Conservation (phyloP, 2,797 vertebrate species). For the Coregonus ussuriensis region DNA sequence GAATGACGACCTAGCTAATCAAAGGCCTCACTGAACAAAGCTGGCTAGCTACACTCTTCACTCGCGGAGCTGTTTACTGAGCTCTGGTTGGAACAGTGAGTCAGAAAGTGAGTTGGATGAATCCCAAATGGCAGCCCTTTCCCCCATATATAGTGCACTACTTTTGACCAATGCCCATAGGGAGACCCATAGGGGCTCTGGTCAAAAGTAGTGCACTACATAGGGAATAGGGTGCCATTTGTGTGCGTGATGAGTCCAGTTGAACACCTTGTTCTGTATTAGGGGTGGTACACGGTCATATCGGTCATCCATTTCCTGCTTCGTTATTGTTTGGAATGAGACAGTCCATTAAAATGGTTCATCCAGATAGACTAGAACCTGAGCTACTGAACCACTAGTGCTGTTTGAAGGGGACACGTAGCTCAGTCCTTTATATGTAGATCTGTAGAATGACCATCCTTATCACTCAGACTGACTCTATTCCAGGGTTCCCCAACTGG, state of each 20-base stretch:
- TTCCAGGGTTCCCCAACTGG: no score
- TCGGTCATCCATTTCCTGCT: neutral
- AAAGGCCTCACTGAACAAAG: slow-evolving; percentile 13
- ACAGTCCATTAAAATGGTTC: neutral
- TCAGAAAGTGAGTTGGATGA: neutral
- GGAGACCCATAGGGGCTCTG: no score
- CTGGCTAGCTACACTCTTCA: neutral
- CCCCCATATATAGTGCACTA: neutral
- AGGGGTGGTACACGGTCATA: neutral
- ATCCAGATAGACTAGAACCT: no score
- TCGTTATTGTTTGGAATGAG: neutral
- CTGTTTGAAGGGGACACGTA: neutral
- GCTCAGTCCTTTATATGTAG: neutral
- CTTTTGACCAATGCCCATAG: neutral
- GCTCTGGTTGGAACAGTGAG: neutral
- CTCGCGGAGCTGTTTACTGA: neutral
- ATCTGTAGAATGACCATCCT: neutral
- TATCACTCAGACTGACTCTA: neutral
- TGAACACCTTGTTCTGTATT: neutral
- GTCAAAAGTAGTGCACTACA: no score
- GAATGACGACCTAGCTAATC: slow-evolving; percentile 15
- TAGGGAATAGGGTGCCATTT: neutral
- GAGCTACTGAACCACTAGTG: neutral
- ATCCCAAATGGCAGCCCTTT: neutral
- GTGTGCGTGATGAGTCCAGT: neutral